phyloP scores from a whole-genome alignment of 2,888 invertebrate species.

The Eupithecia pulchellata region DNA sequence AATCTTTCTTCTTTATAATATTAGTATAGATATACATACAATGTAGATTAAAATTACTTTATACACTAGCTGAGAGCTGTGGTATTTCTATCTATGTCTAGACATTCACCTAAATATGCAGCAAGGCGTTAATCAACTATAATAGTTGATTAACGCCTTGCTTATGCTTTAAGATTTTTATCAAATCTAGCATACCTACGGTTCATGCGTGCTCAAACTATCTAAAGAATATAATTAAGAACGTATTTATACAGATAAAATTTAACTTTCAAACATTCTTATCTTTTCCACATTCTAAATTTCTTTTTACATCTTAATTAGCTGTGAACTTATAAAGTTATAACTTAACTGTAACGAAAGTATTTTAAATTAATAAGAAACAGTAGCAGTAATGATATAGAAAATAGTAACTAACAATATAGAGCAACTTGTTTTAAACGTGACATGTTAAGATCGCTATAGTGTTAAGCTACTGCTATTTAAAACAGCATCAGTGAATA shows the following conservation, averaged over 20 bases:
- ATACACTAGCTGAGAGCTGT: background rate
- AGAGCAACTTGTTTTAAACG: background rate
- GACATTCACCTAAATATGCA: background rate
- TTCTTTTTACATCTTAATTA: conserved; percentile 14
- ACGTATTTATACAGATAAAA: background rate
- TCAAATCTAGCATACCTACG: background rate
- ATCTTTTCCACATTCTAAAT: conserved; percentile 3
- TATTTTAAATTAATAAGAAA: background rate
- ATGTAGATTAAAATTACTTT: too few species aligned
- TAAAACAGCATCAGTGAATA: conserved; percentile 31
- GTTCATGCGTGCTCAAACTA: background rate
- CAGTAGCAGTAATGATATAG: background rate
- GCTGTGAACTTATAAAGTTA: conserved; percentile 12
- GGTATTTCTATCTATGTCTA: background rate
- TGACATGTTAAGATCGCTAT: conserved; percentile 12
- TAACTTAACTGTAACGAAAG: too few species aligned
- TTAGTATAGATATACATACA: too few species aligned
- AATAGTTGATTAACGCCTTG: too few species aligned
- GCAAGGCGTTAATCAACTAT: background rate
- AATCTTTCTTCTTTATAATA: too few species aligned
- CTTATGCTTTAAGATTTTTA: background rate
- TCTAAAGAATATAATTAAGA: conserved; percentile 4
- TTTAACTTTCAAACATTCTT: conserved; percentile 8
- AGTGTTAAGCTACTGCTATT: conserved; percentile 11
- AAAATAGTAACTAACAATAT: background rate